Percentiles rank a stretch among this genome's conserved stretches.
Evolutionary conservation across 2,888 invertebrate genomes (phyloP).

Genomic region (Sussaba pulchella): DNA sequence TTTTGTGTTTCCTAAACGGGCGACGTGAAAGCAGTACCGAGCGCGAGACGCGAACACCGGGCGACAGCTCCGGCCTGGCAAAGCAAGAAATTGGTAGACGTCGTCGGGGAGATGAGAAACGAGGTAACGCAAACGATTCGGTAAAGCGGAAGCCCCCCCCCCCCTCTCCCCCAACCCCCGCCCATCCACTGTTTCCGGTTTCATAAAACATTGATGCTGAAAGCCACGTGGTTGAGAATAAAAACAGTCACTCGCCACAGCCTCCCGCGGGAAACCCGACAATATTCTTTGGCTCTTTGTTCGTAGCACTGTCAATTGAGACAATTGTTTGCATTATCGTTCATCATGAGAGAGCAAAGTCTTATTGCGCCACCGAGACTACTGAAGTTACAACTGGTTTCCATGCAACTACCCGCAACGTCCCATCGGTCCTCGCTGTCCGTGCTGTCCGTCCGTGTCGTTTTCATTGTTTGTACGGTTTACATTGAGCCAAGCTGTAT

Average conservation of each 20-base stretch:
- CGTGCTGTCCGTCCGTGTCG: not conserved
- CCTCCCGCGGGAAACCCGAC: not conserved
- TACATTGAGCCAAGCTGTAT: not conserved
- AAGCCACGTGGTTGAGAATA: not conserved
- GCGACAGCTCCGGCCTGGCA: not conserved
- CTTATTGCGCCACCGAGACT: not conserved
- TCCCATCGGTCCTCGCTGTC: not conserved
- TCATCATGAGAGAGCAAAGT: not conserved
- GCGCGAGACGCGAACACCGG: constrained; percentile 32
- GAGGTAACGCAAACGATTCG: too few relatives aligned
- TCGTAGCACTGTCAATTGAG: constrained; percentile 8
- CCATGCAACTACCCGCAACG: too few relatives aligned
- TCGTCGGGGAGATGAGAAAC: not conserved
- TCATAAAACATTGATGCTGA: constrained; percentile 1
- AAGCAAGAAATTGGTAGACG: not conserved
- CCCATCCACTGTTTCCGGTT: constrained; percentile 1
- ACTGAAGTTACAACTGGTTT: not conserved
- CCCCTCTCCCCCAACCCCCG: too few relatives aligned
- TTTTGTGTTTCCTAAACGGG: not conserved
- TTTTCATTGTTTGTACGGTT: not conserved
- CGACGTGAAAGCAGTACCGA: constrained; percentile 27
- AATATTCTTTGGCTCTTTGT: not conserved
- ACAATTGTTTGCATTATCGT: constrained; percentile 13
- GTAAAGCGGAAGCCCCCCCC: too few relatives aligned
- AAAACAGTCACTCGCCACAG: not conserved